Conservation (phyloP, 30 jellyfish, hydroid and myxozoan genomes). For the Cassiopea xamachana region DNA sequence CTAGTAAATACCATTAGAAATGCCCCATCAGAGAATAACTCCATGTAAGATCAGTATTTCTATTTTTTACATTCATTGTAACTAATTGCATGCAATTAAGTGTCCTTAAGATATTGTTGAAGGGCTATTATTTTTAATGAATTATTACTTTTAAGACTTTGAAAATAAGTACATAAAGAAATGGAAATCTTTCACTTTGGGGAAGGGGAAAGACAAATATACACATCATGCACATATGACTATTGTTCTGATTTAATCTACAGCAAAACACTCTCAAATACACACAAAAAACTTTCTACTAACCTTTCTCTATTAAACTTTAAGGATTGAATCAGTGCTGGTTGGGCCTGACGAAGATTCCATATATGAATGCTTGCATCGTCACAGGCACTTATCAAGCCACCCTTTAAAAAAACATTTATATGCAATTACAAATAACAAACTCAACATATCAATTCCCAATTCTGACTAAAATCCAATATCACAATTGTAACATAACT, state of each 20-base stretch:
- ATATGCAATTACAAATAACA: not conserved
- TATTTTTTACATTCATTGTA: no score
- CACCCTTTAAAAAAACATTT: constrained; percentile 78
- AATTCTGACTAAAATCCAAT: no score
- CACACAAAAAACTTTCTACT: not conserved
- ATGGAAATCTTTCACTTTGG: not conserved
- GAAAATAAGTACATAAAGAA: not conserved
- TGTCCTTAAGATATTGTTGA: no score
- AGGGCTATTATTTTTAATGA: no score
- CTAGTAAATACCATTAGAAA: no score
- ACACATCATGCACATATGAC: not conserved
- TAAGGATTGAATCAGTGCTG: constrained; percentile 91
- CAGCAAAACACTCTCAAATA: not conserved
- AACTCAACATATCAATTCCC: not conserved
- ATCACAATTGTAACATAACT: no score
- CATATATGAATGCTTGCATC: constrained; percentile 96
- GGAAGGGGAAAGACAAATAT: not conserved
- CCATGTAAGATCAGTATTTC: no score
- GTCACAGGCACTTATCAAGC: constrained; percentile 94
- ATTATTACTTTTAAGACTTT: no score
- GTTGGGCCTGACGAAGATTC: constrained; percentile 95
- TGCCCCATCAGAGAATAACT: no score
- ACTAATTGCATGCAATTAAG: no score
- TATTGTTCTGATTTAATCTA: not conserved
- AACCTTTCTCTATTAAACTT: constrained; percentile 83